These are phyloP conservation scores for Thymelicus acteon DNA, from an alignment of 2,888 invertebrate species.

Conservation along the genomic window DNA sequence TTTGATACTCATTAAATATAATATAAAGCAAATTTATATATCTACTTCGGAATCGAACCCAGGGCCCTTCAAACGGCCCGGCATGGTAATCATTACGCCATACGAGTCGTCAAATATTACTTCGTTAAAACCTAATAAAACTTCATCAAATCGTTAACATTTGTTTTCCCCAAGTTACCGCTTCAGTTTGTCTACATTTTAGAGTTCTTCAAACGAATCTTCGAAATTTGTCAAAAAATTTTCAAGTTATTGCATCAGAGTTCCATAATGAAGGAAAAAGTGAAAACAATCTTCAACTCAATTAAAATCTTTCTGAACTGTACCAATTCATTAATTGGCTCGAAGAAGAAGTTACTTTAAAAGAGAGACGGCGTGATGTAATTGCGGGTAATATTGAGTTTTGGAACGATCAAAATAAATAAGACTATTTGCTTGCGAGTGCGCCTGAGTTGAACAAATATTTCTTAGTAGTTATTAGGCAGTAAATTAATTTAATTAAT, in stretches of 20 bases:
- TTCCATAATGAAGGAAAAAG: constrained; percentile 40
- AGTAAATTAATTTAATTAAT: too few relatives aligned
- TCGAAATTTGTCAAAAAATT: constrained; percentile 38
- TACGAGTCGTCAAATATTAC: background rate
- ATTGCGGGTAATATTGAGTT: constrained; percentile 4
- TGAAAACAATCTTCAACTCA: constrained; percentile 42
- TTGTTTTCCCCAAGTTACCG: background rate
- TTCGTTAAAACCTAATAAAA: background rate
- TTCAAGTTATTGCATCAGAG: constrained; percentile 38
- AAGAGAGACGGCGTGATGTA: constrained; percentile 19
- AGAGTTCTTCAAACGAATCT: constrained; percentile 37
- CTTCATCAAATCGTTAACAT: background rate
- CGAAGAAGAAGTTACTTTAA: constrained; percentile 18
- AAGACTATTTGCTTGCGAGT: background rate
- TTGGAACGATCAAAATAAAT: constrained; percentile 4
- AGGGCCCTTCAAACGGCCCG: too few relatives aligned
- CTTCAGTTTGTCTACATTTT: constrained; percentile 25
- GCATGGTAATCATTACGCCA: too few relatives aligned
- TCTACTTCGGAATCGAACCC: too few relatives aligned
- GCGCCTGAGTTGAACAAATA: too few relatives aligned
- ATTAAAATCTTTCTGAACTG: constrained; percentile 49
- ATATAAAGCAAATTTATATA: too few relatives aligned
- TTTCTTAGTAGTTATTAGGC: too few relatives aligned
- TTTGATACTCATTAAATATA: too few relatives aligned
- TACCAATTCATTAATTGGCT: constrained; percentile 49